Percentiles rank a stretch among this genome's conserved stretches.
Conservation (phyloP, 2,888 invertebrate species). For the Tiliacea citrago region DNA sequence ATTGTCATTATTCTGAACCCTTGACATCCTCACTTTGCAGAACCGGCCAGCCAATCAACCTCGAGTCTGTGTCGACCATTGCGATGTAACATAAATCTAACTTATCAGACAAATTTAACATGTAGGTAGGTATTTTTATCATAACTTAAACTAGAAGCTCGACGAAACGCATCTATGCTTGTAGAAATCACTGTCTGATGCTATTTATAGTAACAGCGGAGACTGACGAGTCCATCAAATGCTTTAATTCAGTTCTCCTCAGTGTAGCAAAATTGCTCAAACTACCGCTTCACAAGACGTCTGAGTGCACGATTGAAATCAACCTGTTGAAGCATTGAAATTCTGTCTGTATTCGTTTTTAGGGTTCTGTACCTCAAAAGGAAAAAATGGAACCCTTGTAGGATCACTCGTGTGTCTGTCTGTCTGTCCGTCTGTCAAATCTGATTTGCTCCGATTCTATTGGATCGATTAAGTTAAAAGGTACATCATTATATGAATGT, state of each 20-base stretch:
- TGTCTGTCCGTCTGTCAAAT: too few species aligned
- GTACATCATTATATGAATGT: too few species aligned
- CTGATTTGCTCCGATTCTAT: too few species aligned
- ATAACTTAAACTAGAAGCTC: background rate
- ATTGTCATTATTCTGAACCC: background rate
- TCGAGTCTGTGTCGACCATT: background rate
- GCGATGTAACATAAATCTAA: background rate
- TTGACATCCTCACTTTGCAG: background rate
- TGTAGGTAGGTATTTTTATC: background rate
- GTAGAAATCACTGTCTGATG: background rate
- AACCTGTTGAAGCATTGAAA: slow-evolving; percentile 8
- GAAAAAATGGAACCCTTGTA: too few species aligned
- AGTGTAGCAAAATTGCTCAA: slow-evolving; percentile 15
- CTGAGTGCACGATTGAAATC: background rate
- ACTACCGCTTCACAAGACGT: background rate
- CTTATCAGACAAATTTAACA: background rate
- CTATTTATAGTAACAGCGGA: background rate
- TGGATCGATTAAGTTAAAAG: too few species aligned
- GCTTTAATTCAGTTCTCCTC: slow-evolving; percentile 13
- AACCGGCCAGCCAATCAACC: background rate
- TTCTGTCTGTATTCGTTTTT: slow-evolving; percentile 1
- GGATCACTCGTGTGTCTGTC: too few species aligned
- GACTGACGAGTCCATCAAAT: slow-evolving; percentile 16
- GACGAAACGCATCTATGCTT: background rate
- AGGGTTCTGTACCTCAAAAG: too few species aligned